Evolutionary conservation across 2,797 vertebrate genomes (phyloP), one percentile per base, ranked within the genome.

Genomic region (Oreochromis grahami): DNA sequence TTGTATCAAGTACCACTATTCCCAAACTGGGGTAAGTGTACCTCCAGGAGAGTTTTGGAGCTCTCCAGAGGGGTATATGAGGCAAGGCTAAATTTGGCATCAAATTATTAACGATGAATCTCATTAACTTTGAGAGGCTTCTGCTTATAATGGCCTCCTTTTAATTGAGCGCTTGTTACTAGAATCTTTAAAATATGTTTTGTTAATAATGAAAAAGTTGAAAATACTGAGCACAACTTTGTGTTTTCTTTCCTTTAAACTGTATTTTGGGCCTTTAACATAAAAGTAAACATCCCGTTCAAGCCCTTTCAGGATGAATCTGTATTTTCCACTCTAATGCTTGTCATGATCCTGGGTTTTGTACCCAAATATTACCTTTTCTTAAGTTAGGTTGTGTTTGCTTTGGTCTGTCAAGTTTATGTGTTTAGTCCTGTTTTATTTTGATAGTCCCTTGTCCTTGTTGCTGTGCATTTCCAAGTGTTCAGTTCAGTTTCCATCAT

Each of bases 11-110:
- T 81, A 87, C 43, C 77, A 84, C 81, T 84, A 91, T 89, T 94
- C 91, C 91, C 93, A 92, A 93, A 93, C 87, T 93, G 90, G 93
- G 92, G 90, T 94, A 94, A 93, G 90, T 90, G 88, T 89, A 94
- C 93, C 93, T 93, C 82, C 84, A 94, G 93, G 94, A 93, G 86
- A 92, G 86, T 78, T 92, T 87, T 89, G 77, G 81, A 90, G 84
- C 86, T 93, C 90, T 93, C 89, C 78, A 79, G 86, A 83, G 88
- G 87, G 80, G 52, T 15, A 74, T 60, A 83, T 3, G 77, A 87
- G 83, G 80, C 92, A 89, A 86, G 88, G 92, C 93, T 92, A 92
- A 94, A 89, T 95, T 91, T 38, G 24, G 92, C 85, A 92, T 88
- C 81, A 93, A 90, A 91, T 94, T 92, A 93, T 94, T 94, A 91